Evolutionary conservation across 2,113 vertebrate genomes (phyloP), one percentile per base, ranked within the genome.

Genomic region (Lanius collurio): DNA sequence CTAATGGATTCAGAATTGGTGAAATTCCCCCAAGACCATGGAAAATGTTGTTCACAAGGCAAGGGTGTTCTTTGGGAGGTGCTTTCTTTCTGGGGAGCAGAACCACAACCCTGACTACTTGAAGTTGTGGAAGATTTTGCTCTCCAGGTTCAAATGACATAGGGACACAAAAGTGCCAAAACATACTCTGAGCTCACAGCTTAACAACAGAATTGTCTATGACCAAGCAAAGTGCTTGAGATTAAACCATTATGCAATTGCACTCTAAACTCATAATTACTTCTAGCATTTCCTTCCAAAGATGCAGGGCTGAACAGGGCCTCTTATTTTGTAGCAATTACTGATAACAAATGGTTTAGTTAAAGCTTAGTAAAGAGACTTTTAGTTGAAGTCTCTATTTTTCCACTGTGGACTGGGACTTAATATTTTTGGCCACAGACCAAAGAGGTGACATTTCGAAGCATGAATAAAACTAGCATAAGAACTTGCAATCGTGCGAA

Each of bases 391-490:
- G 49, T 22, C 52, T 91, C 52, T 95, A 8, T 90, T 96, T 93
- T 90, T 92, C 64, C 79, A 78, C n/a, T 1, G 2, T 75, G 73
- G 71, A 88, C 52, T 68, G 67, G 52, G 82, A 93, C 47, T 65
- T 89, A 57, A 12, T 81, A 90, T 84, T 92, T 91, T 90, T 95
- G 94, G 90, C 80, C 42, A 53, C 62, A 85, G 37, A 31, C 90
- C 93, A 94, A 92, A 90, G 85, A 93, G 71, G 90, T 94, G 90
- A 93, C 88, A 90, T 95, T 96, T 96, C 3, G 0, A 96, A 87
- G 37, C 56, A 88, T 78, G 85, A 96, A 78, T 93, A 95, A 93
- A 96, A 86, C 95, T 62, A 95, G 56, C 73, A 57, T 81, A 86
- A 87, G 73, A 88, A 94, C 76, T 83, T 83, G 79, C 56, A 95